Base-by-base conservation (phyloP, 2,113 vertebrate species). In the Alethe diademata region DNA sequence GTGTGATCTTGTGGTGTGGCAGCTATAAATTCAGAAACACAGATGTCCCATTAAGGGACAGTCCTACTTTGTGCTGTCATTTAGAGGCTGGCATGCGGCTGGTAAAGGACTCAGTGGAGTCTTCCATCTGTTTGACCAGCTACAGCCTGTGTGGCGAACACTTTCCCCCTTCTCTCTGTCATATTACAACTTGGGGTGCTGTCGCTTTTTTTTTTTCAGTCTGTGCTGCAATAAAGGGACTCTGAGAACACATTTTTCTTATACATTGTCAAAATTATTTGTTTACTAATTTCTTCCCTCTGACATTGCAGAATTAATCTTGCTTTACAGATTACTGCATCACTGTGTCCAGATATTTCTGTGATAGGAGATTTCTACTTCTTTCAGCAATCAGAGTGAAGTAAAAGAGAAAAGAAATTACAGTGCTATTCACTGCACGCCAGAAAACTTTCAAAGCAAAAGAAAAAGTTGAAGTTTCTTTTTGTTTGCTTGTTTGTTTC, bases 1-100 rank as follows among this genome's bases (percentile, higher is more conserved):
- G 24, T 86, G 8, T 24, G n/a, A 12, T 91, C 58, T 93, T 51
- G 69, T 5, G 10, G 38, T 36, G 47, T 81, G 87, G 22, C 75
- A 53, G 75, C 65, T 79, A 92, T 65, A 90, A 79, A 97, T 93
- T 95, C 57, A 96, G 57, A 86, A 23, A 69, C 58, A 64, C 91
- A 95, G 51, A 93, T 94, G 71, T 48, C 47, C 54, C 60, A 61
- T 76, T 91, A 93, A 94, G 36, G 50, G 20, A 19, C 36, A 83
- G 84, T 38, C 31, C 53, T 42, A 36, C 43, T 54, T 89, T 6
- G 7, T 60, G 22, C 74, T 93, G 70, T 81, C 61, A 70, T 96
- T 94, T 57, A 64, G 36, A 95, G 43, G 71, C 78, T 83, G 86
- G 35, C 50, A 78, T 28, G 51, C 73, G 38, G 61, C 78, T 90